These are phyloP conservation scores for Glaucomys volans DNA, from an alignment of 2,113 vertebrate species.

Conservation along the genomic window DNA sequence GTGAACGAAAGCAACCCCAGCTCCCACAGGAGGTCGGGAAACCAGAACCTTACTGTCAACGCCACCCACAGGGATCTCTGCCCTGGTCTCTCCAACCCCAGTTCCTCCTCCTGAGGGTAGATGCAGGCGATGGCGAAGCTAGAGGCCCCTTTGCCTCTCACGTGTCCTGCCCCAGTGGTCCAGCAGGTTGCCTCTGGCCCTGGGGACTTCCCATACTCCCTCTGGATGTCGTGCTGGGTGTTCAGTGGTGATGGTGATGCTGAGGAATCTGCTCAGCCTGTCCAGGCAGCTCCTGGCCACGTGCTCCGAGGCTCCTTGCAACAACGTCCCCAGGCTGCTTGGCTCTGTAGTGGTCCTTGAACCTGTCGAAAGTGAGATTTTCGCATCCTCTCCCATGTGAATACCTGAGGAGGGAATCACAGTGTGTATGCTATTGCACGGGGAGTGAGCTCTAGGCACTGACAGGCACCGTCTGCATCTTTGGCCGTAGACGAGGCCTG, in stretches of 20 bases:
- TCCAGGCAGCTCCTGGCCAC: too few species aligned
- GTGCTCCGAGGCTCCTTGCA: background rate
- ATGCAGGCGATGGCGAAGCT: too few species aligned
- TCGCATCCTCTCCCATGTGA: too few species aligned
- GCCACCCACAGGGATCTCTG: too few species aligned
- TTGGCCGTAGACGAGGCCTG: rapidly evolving
- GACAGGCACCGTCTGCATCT: rapidly evolving
- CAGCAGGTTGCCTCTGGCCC: too few species aligned
- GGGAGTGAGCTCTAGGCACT: rapidly evolving
- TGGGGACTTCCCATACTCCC: too few species aligned
- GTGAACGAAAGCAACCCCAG: background rate
- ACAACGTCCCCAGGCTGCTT: too few species aligned
- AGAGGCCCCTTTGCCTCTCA: background rate
- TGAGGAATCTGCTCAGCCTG: too few species aligned
- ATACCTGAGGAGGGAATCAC: rapidly evolving
- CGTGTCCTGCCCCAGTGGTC: too few species aligned
- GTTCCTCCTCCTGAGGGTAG: background rate
- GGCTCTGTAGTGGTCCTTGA: background rate
- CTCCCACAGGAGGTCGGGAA: rapidly evolving
- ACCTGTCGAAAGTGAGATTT: background rate
- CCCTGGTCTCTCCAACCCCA: background rate
- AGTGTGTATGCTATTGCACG: rapidly evolving
- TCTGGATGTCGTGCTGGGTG: too few species aligned
- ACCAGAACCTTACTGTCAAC: rapidly evolving
- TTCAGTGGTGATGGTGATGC: background rate